Base-by-base conservation (phyloP, 2,797 vertebrate species). In the Euthynnus affinis region DNA sequence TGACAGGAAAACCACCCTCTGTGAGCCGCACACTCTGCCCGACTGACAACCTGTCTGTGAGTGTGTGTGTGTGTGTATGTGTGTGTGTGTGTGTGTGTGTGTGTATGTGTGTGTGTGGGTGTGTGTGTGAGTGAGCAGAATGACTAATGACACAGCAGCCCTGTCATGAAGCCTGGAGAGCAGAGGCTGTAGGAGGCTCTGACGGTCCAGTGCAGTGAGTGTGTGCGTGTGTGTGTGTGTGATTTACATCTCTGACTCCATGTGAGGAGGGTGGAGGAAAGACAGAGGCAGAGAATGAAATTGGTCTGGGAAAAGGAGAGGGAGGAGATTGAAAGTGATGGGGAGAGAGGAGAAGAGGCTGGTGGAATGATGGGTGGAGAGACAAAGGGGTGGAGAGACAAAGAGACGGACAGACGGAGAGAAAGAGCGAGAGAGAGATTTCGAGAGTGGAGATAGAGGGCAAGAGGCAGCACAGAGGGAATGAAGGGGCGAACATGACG, bases 321-420 rank as follows among this genome's bases (percentile, higher is more conserved):
- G 58, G 63, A 60, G 81, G 78, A 83, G 84, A 86, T 78, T 80
- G 76, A 86, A 88, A 71, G 68, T 84, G 83, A 86, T 83, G 81
- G 62, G 48, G 66, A 82, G 84, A 74, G 72, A 67, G 34, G 63
- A 74, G 42, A 62, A 40, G 25, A 66, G 70, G 51, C 53, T n/a
- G 42, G 42, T 20, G 44, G 67, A 80, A 60, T 70, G 66, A 79
- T 78, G 51, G 53, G 48, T 20, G 6, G 56, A 76, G 63, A 59
- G 65, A 83, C 70, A 78, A 34, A 70, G 66, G 67, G 51, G 70
- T 60, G 81, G 9, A 75, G 44, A 52, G 5, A 64, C 25, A 64
- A 42, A 78, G 53, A 74, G n/a, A 15, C n/a, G n/a, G n/a, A n/a
- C n/a, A n/a, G n/a, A n/a, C n/a, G n/a, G 44, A 52, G 5, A 64